These are phyloP conservation scores for Capitulum mitella DNA, from an alignment of 2,888 invertebrate species.

Conservation along the genomic window DNA sequence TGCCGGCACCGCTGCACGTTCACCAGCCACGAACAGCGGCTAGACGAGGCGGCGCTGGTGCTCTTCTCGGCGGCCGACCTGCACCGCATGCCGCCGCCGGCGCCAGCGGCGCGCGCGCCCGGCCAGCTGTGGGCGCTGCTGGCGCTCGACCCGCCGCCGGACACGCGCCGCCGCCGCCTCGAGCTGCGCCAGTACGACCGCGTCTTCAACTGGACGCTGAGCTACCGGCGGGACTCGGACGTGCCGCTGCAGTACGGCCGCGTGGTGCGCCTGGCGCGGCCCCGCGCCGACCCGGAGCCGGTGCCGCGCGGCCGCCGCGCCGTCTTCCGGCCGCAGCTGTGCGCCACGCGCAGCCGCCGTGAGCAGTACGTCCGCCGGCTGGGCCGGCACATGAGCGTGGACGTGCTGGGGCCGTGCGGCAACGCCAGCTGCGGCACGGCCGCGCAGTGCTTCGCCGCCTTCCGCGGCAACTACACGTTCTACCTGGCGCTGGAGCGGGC, in stretches of 20 bases:
- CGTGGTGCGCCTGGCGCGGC: background rate
- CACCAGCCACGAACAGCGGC: background rate
- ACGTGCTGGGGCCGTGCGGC: slow-evolving; percentile 17
- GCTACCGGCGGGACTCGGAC: slow-evolving; percentile 8
- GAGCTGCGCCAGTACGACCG: background rate
- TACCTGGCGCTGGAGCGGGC: slow-evolving; percentile 18
- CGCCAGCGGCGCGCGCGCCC: background rate
- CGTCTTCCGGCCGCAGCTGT: slow-evolving; percentile 9
- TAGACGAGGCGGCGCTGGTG: background rate
- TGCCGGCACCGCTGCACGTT: background rate
- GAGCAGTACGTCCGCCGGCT: slow-evolving; percentile 3
- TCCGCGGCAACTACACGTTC: slow-evolving; percentile 3
- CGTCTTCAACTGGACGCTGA: slow-evolving; percentile 8
- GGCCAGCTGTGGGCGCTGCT: slow-evolving; percentile 7
- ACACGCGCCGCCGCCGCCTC: background rate
- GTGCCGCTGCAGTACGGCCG: slow-evolving; percentile 2
- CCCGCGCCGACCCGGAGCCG: too few relatives aligned
- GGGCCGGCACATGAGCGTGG: background rate
- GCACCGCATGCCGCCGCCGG: background rate
- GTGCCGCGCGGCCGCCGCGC: background rate
- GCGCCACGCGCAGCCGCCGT: background rate
- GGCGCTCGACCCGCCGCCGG: background rate
- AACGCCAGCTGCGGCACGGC: background rate
- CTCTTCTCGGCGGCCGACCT: slow-evolving; percentile 10
- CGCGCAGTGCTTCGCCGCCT: background rate